phyloP scores from a whole-genome alignment of 2,797 vertebrate genomes.

The Gymnocypris eckloni region DNA sequence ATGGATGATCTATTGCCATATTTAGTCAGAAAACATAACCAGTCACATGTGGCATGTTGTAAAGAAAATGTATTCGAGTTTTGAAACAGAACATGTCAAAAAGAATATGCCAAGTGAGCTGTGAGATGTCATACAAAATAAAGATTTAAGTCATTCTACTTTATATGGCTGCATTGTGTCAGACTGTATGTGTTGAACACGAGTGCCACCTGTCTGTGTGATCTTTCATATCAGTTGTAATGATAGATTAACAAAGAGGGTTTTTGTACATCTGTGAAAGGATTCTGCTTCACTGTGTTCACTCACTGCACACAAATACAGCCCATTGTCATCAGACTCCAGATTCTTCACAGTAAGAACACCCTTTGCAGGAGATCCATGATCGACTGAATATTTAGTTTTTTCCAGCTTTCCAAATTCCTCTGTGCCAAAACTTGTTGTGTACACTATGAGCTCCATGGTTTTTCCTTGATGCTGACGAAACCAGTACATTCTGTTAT shows the following conservation, averaged over 20 bases:
- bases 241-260: not conserved
- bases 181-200: not conserved
- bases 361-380: slow-evolving; percentile 17
- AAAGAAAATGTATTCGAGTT: not conserved
- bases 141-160: not conserved
- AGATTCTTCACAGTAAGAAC: slow-evolving; percentile 56
- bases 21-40: not conserved
- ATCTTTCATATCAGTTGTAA: not conserved
- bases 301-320: slow-evolving; percentile 65
- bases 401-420: slow-evolving; percentile 46
- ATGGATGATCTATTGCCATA: not conserved
- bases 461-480: slow-evolving; percentile 54
- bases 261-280: slow-evolving; percentile 55
- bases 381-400: slow-evolving; percentile 46
- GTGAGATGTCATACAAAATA: not conserved
- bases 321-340: slow-evolving; percentile 51
- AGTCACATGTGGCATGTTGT: not conserved
- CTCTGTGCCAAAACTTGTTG: rapidly evolving
- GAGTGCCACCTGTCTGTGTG: slow-evolving; percentile 4
- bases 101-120: not conserved
- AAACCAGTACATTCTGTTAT: slow-evolving; percentile 58
- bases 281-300: slow-evolving; percentile 54
- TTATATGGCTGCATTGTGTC: not conserved
- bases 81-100: not conserved
- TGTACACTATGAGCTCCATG: slow-evolving; percentile 60